Conservation (phyloP, 35 echinoderm and acorn worm genomes). For the Nesometra sesokonis region DNA sequence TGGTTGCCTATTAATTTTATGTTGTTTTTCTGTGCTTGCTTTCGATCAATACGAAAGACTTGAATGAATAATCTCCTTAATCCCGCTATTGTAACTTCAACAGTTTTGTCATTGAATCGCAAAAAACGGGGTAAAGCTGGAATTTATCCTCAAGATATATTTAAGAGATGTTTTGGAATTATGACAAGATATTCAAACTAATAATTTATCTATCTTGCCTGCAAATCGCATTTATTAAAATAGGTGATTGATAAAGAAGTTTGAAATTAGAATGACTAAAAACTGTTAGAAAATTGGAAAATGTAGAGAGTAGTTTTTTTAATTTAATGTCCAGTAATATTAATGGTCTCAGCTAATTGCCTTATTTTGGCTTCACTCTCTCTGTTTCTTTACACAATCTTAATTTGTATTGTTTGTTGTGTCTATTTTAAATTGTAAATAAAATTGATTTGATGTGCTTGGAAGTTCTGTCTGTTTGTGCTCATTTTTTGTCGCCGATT, state of each 20-base stretch:
- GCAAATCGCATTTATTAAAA: not conserved
- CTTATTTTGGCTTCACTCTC: no score
- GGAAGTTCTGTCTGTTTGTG: not conserved
- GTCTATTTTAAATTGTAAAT: not conserved
- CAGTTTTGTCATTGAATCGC: no score
- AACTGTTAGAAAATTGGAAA: slow-evolving; percentile 1
- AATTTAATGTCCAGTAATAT: not conserved
- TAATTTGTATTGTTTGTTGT: not conserved
- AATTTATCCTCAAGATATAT: not conserved
- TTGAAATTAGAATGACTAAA: not conserved
- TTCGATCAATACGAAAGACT: not conserved
- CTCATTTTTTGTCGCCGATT: not conserved
- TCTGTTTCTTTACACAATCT: not conserved
- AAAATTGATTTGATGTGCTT: slow-evolving; percentile 1
- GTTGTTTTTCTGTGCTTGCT: not conserved
- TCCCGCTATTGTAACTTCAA: not conserved
- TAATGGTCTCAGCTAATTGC: not conserved
- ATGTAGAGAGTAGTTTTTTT: not conserved
- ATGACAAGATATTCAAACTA: not conserved
- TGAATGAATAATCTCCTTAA: not conserved
- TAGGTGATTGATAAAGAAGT: not conserved
- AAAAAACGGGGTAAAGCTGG: not conserved
- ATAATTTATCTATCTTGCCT: not conserved
- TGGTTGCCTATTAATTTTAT: not conserved
- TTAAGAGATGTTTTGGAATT: not conserved